phyloP scores from a whole-genome alignment of 2,888 invertebrate genomes.

The Tuberolachnus salignus region DNA sequence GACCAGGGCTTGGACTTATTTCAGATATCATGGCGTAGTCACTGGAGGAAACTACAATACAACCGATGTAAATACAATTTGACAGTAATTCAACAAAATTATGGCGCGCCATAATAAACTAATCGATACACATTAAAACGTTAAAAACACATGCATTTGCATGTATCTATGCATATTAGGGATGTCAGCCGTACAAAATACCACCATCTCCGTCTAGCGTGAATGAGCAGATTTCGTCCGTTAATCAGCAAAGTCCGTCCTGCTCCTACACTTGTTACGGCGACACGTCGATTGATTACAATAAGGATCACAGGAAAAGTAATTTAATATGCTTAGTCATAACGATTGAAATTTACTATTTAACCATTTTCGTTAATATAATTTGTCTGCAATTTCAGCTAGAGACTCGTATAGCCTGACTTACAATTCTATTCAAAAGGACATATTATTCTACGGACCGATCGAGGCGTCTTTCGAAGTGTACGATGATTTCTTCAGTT shows the following conservation, averaged over 20 bases:
- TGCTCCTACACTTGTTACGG: conserved; percentile 6
- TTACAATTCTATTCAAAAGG: conserved; percentile 74
- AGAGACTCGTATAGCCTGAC: conserved; percentile 6
- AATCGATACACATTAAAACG: not conserved
- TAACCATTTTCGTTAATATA: too few species aligned
- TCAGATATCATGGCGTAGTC: conserved; percentile 5
- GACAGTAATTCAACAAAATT: not conserved
- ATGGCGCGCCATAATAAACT: not conserved
- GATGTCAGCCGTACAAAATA: conserved; percentile 23
- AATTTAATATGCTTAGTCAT: not conserved
- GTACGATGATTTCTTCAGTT: conserved; percentile 80
- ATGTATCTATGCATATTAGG: not conserved
- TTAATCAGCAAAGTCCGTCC: not conserved
- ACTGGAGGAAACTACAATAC: conserved; percentile 42
- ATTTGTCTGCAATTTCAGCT: not conserved
- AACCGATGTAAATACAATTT: conserved; percentile 8
- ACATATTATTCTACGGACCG: conserved; percentile 83
- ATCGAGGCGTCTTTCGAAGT: conserved; percentile 89
- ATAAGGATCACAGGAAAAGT: not conserved
- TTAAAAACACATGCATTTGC: not conserved
- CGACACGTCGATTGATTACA: not conserved
- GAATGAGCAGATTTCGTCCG: not conserved
- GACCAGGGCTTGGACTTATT: conserved; percentile 31
- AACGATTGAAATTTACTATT: not conserved
- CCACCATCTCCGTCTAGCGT: not conserved